Percentiles rank a stretch among this genome's conserved stretches.
phyloP scores from a whole-genome alignment of 2,113 vertebrate genomes.

The Colistium nudipinnis region DNA sequence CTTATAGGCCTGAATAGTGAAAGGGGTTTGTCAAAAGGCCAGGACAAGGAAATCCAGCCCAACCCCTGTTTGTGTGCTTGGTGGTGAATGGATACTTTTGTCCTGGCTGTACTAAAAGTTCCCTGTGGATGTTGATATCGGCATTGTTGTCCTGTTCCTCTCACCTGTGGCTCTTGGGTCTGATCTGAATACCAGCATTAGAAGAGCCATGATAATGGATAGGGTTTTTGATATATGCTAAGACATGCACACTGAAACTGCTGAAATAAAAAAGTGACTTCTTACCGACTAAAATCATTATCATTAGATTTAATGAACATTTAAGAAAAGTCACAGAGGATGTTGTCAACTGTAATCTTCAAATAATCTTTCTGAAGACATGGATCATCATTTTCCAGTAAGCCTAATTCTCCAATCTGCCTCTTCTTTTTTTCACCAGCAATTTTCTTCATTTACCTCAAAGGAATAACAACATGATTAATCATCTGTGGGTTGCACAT shows the following conservation, averaged over 20 bases:
- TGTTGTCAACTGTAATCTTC: no score
- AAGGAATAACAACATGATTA: conserved; percentile 11
- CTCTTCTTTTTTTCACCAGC: no score
- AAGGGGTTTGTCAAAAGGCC: conserved; percentile 49
- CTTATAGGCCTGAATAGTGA: conserved; percentile 37
- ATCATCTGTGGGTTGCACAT: conserved; percentile 25
- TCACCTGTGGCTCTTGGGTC: conserved; percentile 14
- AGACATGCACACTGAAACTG: neutral
- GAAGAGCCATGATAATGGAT: neutral
- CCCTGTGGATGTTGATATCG: conserved; percentile 22
- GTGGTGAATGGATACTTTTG: conserved; percentile 47
- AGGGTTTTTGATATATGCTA: neutral
- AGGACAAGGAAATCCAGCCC: conserved; percentile 22
- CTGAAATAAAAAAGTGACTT: neutral
- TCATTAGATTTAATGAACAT: no score
- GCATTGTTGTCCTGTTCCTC: conserved; percentile 6
- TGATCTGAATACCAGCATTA: conserved; percentile 20
- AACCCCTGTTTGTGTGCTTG: conserved; percentile 14
- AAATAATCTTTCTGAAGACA: no score
- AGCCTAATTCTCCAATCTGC: no score
- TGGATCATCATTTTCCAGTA: no score
- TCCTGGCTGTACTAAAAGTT: conserved; percentile 22
- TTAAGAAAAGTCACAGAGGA: no score
- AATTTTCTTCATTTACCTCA: neutral
- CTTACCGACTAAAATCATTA: no score